Evolutionary conservation across 2,888 invertebrate species (phyloP).

Genomic region (Dasypolia templi): DNA sequence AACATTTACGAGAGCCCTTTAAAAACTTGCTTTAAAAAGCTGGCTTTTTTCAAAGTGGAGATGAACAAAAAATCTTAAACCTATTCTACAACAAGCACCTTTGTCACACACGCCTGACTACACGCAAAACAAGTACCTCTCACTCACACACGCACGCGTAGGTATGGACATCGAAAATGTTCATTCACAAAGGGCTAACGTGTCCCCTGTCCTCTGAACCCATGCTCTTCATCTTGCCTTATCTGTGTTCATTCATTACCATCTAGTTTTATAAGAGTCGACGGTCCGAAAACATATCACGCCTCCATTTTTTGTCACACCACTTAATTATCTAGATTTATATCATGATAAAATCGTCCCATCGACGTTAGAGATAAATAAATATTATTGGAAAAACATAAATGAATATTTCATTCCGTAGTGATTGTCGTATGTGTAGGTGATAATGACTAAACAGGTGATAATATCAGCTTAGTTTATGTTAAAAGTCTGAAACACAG

Average conservation of each 20-base stretch:
- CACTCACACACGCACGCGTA: slow-evolving; percentile 70
- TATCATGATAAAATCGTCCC: slow-evolving; percentile 87
- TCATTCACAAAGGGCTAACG: slow-evolving; percentile 85
- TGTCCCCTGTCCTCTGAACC: slow-evolving; percentile 83
- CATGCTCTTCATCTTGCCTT: slow-evolving; percentile 86
- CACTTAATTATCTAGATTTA: slow-evolving; percentile 90
- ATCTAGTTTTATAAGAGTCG: slow-evolving; percentile 89
- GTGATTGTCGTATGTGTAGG: slow-evolving; percentile 11
- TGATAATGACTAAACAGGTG: not conserved
- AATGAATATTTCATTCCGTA: slow-evolving; percentile 35
- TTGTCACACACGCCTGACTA: slow-evolving; percentile 73
- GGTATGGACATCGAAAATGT: slow-evolving; percentile 72
- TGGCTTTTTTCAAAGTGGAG: slow-evolving; percentile 59
- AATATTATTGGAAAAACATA: slow-evolving; percentile 69
- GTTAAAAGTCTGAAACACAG: not conserved
- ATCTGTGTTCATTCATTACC: slow-evolving; percentile 90
- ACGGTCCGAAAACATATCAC: slow-evolving; percentile 89
- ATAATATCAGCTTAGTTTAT: not conserved
- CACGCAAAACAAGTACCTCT: slow-evolving; percentile 73
- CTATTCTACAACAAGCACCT: slow-evolving; percentile 69
- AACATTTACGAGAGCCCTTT: slow-evolving; percentile 54
- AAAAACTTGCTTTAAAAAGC: too few relatives aligned
- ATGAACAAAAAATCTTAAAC: slow-evolving; percentile 65
- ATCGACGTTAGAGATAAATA: slow-evolving; percentile 74
- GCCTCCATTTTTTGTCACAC: slow-evolving; percentile 90